Base-by-base conservation (phyloP, 2,888 invertebrate genomes). In the Dorcus parallelipipedus region DNA sequence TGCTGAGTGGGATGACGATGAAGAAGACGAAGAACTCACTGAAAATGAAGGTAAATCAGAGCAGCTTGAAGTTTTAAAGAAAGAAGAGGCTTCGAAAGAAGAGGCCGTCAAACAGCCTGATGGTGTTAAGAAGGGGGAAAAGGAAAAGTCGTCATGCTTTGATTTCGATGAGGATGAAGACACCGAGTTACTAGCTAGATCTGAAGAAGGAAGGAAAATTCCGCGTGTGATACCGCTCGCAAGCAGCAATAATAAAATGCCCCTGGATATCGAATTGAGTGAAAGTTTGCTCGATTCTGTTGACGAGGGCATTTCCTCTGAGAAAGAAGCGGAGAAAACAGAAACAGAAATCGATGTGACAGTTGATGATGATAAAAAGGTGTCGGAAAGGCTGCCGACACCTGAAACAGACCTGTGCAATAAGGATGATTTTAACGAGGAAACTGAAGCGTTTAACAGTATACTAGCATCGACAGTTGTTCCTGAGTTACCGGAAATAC, bases 91-190 rank as follows among this genome's bases (percentile, higher is more conserved):
- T 47, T 64, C 33, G 60, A 64, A 48, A 58, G 59, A 20, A 49
- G 52, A 17, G 10, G 59, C 51, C 49, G 41, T 38, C 39, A 55
- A 49, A 38, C 51, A 56, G 41, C 47, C 47, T 9, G 20, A 17
- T n/a, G 41, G 77, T 7, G 68, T 65, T 10, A 55, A 23, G 23
- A 58, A 54, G 51, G 72, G 50, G 67, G 73, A 49, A 62, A 64
- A 38, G 65, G 67, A 65, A 51, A 79, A 79, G 58, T 87, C 89
- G 0, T 33, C 45, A 0, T 91, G 91, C 73, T 92, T 91, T 72
- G 91, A 92, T 74, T 91, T 91, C 73, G 86, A 87, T 52, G 89
- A 90, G 61, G 89, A 90, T 64, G 86, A 89, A 71, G 84, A 68
- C n/a, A 60, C 66, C 80, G 26, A 33, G 26, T 33, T 33, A 33